Conservation (phyloP, 2,113 vertebrate species). For the Leptosomus discolor region DNA sequence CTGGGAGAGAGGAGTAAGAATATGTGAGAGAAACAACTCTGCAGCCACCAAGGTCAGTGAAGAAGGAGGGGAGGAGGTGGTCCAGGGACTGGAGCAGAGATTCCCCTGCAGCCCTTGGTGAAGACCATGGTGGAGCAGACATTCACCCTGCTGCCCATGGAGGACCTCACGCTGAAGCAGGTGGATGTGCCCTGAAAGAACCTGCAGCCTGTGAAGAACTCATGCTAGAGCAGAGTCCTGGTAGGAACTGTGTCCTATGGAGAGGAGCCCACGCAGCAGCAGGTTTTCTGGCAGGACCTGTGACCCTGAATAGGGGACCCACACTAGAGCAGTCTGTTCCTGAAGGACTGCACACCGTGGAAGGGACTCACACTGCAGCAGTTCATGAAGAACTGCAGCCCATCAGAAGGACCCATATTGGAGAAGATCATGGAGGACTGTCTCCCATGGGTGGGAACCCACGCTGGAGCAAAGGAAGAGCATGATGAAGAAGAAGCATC, state of each 20-base stretch:
- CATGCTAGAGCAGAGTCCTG: not conserved
- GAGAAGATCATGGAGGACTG: not conserved
- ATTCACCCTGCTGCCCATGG: not conserved
- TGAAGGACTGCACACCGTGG: not conserved
- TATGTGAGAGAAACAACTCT: not conserved
- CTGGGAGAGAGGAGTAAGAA: not conserved
- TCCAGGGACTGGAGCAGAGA: not conserved
- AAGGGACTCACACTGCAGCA: not conserved
- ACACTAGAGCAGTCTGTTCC: not conserved
- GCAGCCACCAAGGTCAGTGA: not conserved
- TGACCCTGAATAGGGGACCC: rapidly evolving
- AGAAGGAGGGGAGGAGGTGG: not conserved
- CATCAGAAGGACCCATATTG: not conserved
- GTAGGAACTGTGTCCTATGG: not conserved
- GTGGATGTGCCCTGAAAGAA: not conserved
- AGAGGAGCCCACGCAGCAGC: not conserved
- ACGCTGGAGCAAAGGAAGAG: not conserved
- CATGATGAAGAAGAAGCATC: not conserved
- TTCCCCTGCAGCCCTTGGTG: not conserved
- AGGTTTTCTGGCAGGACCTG: not conserved
- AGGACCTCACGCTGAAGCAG: not conserved
- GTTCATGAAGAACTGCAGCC: not conserved
- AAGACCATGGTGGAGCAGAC: not conserved
- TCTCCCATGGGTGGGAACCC: not conserved
- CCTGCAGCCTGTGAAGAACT: not conserved